These are phyloP conservation scores for Promerops cafer DNA, from an alignment of 2,113 vertebrate species.

Conservation along the genomic window DNA sequence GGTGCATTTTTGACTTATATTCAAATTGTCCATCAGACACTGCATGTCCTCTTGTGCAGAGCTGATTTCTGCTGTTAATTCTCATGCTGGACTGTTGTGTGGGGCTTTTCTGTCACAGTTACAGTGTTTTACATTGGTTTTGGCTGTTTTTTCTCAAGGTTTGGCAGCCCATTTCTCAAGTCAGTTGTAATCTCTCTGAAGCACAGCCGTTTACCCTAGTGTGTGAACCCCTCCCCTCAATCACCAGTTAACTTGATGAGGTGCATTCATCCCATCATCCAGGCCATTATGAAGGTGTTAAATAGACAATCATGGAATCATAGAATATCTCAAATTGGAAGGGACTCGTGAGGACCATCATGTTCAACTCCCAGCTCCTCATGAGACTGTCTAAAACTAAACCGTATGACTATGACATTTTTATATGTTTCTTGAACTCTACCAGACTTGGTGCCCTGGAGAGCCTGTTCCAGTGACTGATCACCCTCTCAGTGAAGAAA, in stretches of 20 bases:
- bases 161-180: background rate
- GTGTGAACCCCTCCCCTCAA: background rate
- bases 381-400: background rate
- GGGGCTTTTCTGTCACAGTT: background rate
- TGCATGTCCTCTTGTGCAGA: background rate
- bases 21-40: background rate
- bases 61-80: background rate
- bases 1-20: background rate
- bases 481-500: background rate
- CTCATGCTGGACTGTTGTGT: background rate
- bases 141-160: background rate
- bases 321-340: background rate
- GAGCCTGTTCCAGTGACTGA: background rate
- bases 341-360: background rate
- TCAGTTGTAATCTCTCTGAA: background rate
- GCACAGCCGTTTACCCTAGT: fast-evolving
- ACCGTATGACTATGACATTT: background rate
- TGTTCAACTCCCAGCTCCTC: background rate
- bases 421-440: background rate
- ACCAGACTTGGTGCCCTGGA: background rate
- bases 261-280: background rate
- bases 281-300: background rate
- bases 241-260: background rate
- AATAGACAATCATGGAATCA: background rate
- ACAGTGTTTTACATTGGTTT: background rate